Base-by-base conservation (phyloP, 2,888 invertebrate species). In the Macrosoma leucophasiata region DNA sequence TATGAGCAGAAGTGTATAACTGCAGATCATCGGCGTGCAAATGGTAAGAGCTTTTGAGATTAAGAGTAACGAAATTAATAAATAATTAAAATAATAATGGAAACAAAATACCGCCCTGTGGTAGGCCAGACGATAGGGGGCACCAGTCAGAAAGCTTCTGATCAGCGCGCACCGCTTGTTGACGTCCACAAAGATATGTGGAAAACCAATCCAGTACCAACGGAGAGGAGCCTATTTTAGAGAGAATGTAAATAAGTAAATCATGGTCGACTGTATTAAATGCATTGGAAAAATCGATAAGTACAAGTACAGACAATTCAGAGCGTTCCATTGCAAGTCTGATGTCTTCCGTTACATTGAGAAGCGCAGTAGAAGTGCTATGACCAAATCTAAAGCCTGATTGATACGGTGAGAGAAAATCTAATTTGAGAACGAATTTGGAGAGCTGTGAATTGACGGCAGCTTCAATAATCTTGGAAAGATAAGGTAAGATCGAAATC, bases 21-120 rank as follows among this genome's bases (percentile, higher is more conserved):
- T 29, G 12, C n/a, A 29, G 11, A n/a, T 29, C 22, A 9, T 29
- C 29, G 1, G 29, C 29, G 22, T 29, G 22, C 4, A 29, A 13
- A 14, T 29, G 21, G 29, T 14, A 10, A 12, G 9, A 10, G 11
- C 19, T 10, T 14, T 14, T n/a, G 22, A 10, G 14, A 11, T 19
- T 2, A 3, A 11, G 6, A 2, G 13, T 19, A 12, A 28, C 9
- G 2, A 19, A 13, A 20, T 29, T 29, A 10, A 29, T 29, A 13
- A 21, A 29, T 1, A 29, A 5, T 14, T 13, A 29, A 4, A 29
- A 29, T 1, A 29, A 6, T n/a, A 29, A 9, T 10, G 29, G 29
- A 11, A 22, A 29, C n/a, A 26, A 9, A 8, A 26, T 15, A 3
- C 26, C 26, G n/a, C 26, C 26, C 15, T 26, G 27, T 2, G 30